Base-by-base conservation (phyloP, 2,113 vertebrate genomes). In the Myocastor coypus region DNA sequence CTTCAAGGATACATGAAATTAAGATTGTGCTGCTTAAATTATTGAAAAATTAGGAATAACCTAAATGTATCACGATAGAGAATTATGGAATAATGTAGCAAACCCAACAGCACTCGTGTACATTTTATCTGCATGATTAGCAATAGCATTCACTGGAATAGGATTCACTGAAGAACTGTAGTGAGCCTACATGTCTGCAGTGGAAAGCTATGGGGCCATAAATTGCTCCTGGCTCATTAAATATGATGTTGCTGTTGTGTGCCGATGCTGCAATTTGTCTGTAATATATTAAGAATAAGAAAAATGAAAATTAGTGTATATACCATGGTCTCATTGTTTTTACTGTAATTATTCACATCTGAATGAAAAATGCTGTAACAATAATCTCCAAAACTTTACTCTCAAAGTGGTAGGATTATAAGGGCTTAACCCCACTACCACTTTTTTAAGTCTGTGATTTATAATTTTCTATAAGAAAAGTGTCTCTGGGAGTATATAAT, bases 291-390 rank as follows among this genome's bases (percentile, higher is more conserved):
- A 89, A 83, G 50, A 81, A 52, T 69, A 91, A 93, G 26, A 55
- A 96, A 80, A 69, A 96, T 80, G 86, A 91, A 80, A 91, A 59
- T 95, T 8, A 85, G 42, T 52, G 40, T 83, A 28, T 83, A 73
- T 42, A 28, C 28, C 57, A 7, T 37, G 22, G 26, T 81, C 50
- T 37, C 57, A 77, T 83, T 78, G 26, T 87, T 97, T 95, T 87
- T 73, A 55, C 81, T 91, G 0, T 52, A 59, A 82, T 84, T 87
- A 94, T 77, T 95, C 77, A 64, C 90, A 20, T 91, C 32, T 93
- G 55, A 93, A 24, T 50, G 28, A 68, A 93, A 92, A 94, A 32
- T 57, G 88, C 32, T 37, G 52, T 34, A 80, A 63, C n/a, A 75
- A 71, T 57, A n/a, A 37, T 82, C 89, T 73, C 55, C 1, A 64